A percentile compares a stretch with the other conserved stretches of the same genome.
Conservation (phyloP, 2,797 vertebrate genomes). For the Discoglossus pictus region DNA sequence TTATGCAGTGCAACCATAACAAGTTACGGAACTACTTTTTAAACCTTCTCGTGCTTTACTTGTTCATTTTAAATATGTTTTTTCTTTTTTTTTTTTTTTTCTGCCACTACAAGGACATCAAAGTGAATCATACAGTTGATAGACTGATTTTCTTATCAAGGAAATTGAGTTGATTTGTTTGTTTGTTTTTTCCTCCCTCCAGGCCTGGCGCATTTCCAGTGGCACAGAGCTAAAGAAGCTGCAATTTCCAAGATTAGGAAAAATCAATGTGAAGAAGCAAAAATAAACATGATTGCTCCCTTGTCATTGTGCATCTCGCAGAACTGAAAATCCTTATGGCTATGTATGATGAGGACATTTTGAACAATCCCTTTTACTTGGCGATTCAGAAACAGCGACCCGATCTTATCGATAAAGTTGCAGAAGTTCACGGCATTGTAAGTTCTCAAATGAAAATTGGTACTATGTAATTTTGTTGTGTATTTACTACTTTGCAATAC, state of each 20-base stretch:
- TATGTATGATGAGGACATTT: slow-evolving; percentile 96
- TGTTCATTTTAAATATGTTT: too few relatives aligned
- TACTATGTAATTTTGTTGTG: too few relatives aligned
- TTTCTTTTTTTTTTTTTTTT: too few relatives aligned
- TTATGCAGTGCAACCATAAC: too few relatives aligned
- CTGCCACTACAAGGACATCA: too few relatives aligned
- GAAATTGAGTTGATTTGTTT: too few relatives aligned
- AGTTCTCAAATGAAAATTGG: slow-evolving; percentile 64
- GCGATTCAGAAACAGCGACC: slow-evolving; percentile 87
- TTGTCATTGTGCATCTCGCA: slow-evolving; percentile 12
- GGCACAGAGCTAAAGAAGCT: neutral
- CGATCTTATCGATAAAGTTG: slow-evolving; percentile 84
- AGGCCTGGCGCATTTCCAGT: neutral
- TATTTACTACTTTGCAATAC: too few relatives aligned
- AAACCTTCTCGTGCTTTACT: too few relatives aligned
- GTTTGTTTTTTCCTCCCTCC: neutral
- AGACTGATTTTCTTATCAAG: too few relatives aligned
- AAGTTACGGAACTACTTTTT: too few relatives aligned
- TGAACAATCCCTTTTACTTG: slow-evolving; percentile 94
- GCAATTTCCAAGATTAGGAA: slow-evolving; percentile 31
- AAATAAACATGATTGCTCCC: slow-evolving; percentile 5
- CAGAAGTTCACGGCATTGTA: slow-evolving; percentile 87
- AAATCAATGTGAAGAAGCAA: slow-evolving; percentile 12
- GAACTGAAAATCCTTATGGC: slow-evolving; percentile 85
- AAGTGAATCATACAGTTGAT: too few relatives aligned